A percentile compares a stretch with the other conserved stretches of the same genome.
Evolutionary conservation across 2,888 invertebrate genomes (phyloP).

Genomic region (Volucella inflata): DNA sequence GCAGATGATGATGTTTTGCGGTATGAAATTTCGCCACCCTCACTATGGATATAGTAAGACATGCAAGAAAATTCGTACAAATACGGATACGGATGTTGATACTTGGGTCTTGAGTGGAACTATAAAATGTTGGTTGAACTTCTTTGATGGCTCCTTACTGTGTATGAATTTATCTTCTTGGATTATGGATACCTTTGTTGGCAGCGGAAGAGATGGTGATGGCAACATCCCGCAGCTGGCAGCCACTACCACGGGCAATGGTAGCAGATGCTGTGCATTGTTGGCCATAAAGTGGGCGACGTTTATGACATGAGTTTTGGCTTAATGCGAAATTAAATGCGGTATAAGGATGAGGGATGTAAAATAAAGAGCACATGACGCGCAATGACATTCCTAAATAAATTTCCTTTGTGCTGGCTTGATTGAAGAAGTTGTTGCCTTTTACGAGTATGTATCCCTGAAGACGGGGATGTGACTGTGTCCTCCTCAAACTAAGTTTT

Average conservation of each 20-base stretch:
- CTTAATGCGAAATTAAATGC: conserved; percentile 66
- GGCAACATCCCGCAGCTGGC: too few species aligned
- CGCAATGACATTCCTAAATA: conserved; percentile 31
- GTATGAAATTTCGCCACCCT: conserved; percentile 52
- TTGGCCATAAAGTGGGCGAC: conserved; percentile 34
- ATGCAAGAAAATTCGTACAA: neutral
- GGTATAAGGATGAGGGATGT: conserved; percentile 42
- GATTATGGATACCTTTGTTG: conserved; percentile 53
- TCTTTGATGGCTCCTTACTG: conserved; percentile 33
- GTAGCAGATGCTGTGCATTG: conserved; percentile 55
- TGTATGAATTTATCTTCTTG: conserved; percentile 47
- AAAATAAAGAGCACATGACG: conserved; percentile 58
- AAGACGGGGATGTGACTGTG: too few species aligned
- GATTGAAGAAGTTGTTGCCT: conserved; percentile 43
- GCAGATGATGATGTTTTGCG: conserved; percentile 66
- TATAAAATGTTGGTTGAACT: conserved; percentile 36
- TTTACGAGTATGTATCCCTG: neutral
- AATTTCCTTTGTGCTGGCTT: conserved; percentile 29
- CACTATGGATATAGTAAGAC: neutral
- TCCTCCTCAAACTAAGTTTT: too few species aligned
- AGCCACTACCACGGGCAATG: neutral
- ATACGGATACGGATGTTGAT: neutral
- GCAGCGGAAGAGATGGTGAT: neutral
- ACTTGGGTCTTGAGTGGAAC: neutral
- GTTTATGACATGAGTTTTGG: conserved; percentile 54